phyloP scores from a whole-genome alignment of 2,888 invertebrate genomes.

The Sarcophaga caerulescens region DNA sequence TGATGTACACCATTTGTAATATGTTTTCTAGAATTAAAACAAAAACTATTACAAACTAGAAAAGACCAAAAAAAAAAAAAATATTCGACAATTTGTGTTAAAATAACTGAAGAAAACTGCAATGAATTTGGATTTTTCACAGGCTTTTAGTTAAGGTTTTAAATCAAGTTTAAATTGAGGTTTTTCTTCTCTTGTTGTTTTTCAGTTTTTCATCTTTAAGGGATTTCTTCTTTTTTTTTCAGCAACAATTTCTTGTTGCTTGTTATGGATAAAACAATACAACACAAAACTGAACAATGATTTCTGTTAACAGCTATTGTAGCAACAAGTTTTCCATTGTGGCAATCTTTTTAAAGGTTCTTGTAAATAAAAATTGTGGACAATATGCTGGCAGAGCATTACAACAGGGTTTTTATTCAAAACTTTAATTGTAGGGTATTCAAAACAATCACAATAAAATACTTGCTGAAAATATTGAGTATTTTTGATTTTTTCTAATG shows the following conservation, averaged over 20 bases:
- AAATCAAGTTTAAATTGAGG: slow-evolving; percentile 36
- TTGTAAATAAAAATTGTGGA: slow-evolving; percentile 32
- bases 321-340: slow-evolving; percentile 26
- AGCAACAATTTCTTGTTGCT: neutral
- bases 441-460: no score
- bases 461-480: no score
- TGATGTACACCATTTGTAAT: slow-evolving; percentile 51
- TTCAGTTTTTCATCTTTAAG: slow-evolving; percentile 2
- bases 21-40: slow-evolving; percentile 52
- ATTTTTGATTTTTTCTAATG: no score
- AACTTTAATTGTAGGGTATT: neutral
- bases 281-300: slow-evolving; percentile 39
- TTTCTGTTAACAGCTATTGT: slow-evolving; percentile 30
- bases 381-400: slow-evolving; percentile 49
- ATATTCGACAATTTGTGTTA: slow-evolving; percentile 25
- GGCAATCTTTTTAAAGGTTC: slow-evolving; percentile 43
- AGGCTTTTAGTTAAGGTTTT: slow-evolving; percentile 47
- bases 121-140: slow-evolving; percentile 52
- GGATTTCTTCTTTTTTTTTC: slow-evolving; percentile 17
- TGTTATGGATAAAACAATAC: neutral
- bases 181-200: neutral
- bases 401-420: neutral
- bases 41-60: slow-evolving; percentile 11
- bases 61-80: neutral
- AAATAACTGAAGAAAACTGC: neutral